Evolutionary conservation across 1,140 invertebrate species (phyloP).

Genomic region (Drosophila ficusphila): DNA sequence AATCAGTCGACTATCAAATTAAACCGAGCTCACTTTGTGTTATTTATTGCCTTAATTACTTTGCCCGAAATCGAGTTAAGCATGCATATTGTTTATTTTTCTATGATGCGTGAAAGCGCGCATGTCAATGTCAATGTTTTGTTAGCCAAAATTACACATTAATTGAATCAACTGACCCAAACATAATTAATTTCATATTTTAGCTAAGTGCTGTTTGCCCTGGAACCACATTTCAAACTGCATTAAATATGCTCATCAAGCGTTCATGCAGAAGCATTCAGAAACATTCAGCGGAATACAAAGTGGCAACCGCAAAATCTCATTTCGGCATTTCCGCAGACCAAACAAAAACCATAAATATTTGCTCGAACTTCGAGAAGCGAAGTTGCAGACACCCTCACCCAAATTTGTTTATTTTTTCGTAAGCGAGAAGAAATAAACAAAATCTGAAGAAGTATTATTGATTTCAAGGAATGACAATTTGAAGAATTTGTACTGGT

Average conservation of each 20-base stretch:
- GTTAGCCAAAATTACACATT: neutral
- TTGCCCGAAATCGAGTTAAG: neutral
- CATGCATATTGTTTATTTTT: conserved; percentile 1
- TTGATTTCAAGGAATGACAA: neutral
- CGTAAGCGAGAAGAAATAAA: no score
- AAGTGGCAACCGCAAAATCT: conserved; percentile 45
- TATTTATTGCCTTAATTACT: conserved; percentile 13
- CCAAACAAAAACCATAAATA: conserved; percentile 16
- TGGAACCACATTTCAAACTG: conserved; percentile 12
- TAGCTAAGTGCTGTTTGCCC: conserved; percentile 5
- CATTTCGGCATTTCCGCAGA: conserved; percentile 23
- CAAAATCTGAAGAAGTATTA: no score
- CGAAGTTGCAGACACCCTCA: conserved; percentile 13
- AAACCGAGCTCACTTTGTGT: neutral
- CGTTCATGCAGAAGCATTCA: conserved; percentile 20
- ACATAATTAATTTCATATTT: conserved; percentile 31
- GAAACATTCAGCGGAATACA: conserved; percentile 1
- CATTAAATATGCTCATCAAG: conserved; percentile 16
- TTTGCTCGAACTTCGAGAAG: neutral
- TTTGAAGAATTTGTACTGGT: no score
- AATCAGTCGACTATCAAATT: conserved; percentile 5
- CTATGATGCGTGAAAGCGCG: neutral
- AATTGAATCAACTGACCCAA: conserved; percentile 2
- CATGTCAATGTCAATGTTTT: conserved; percentile 4
- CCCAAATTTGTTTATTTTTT: neutral